These are phyloP conservation scores for Trissolcus basalis DNA, from an alignment of 1,140 invertebrate species.

Conservation along the genomic window DNA sequence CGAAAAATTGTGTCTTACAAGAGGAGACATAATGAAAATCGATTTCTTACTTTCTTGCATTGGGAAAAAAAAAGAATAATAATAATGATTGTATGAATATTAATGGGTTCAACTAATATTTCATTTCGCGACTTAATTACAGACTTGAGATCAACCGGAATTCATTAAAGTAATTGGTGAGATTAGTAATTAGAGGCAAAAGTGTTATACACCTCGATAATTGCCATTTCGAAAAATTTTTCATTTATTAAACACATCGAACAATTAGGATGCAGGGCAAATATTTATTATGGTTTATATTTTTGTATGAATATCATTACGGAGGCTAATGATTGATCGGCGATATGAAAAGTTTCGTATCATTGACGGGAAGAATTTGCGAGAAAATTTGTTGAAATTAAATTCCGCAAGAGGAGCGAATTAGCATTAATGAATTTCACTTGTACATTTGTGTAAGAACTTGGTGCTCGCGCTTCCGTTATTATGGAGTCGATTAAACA, in stretches of 20 bases:
- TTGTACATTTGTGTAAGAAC: background rate
- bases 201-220: background rate
- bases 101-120: conserved; percentile 1
- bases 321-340: no score
- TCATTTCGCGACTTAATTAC: background rate
- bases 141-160: background rate
- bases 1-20: no score
- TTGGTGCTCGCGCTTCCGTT: conserved; percentile 28
- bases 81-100: conserved; percentile 1
- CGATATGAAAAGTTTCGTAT: no score
- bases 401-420: background rate
- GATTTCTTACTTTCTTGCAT: background rate
- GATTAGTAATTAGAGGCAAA: background rate
- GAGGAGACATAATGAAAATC: background rate
- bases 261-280: no score
- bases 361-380: no score
- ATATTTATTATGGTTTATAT: no score
- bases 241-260: no score
- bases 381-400: conserved; percentile 6
- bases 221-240: no score
- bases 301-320: no score
- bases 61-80: no score
- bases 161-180: background rate
- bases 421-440: background rate
- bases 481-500: conserved; percentile 15